Conservation (phyloP, 2,888 invertebrate species). For the Congeria kusceri region DNA sequence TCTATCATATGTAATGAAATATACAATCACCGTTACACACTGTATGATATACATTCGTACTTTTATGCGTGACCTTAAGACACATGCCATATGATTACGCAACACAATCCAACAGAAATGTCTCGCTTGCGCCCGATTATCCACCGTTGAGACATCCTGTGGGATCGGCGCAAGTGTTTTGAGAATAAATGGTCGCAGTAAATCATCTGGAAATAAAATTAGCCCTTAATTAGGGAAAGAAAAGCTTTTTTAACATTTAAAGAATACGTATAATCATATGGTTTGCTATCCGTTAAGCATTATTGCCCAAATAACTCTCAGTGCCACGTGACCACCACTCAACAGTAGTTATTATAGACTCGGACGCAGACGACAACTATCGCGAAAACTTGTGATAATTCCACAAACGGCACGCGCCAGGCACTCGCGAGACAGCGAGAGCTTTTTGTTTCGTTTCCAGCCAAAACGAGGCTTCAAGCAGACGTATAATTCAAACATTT, state of each 20-base stretch:
- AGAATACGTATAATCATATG: constrained; percentile 46
- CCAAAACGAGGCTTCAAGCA: too few species aligned
- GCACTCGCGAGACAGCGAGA: constrained; percentile 3
- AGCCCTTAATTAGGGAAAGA: constrained; percentile 46
- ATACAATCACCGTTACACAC: too few species aligned
- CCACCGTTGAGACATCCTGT: constrained; percentile 22
- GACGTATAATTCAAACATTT: too few species aligned
- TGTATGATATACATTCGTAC: too few species aligned
- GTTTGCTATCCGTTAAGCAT: constrained; percentile 26
- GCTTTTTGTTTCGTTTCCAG: too few species aligned
- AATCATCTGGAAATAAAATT: constrained; percentile 45
- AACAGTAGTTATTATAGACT: constrained; percentile 18
- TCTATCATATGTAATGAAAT: too few species aligned
- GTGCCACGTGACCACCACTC: constrained; percentile 27
- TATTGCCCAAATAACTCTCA: constrained; percentile 40
- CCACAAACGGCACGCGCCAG: constrained; percentile 24
- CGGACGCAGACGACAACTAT: constrained; percentile 15
- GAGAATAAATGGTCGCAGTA: constrained; percentile 11
- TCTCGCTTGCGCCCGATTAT: too few species aligned
- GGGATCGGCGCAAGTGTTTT: constrained; percentile 52
- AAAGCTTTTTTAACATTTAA: constrained; percentile 30
- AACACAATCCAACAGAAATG: too few species aligned
- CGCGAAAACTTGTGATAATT: constrained; percentile 22
- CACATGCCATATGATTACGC: too few species aligned
- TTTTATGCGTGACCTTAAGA: too few species aligned